phyloP scores from a whole-genome alignment of 2,113 vertebrate genomes.

The Oryzias celebensis region DNA sequence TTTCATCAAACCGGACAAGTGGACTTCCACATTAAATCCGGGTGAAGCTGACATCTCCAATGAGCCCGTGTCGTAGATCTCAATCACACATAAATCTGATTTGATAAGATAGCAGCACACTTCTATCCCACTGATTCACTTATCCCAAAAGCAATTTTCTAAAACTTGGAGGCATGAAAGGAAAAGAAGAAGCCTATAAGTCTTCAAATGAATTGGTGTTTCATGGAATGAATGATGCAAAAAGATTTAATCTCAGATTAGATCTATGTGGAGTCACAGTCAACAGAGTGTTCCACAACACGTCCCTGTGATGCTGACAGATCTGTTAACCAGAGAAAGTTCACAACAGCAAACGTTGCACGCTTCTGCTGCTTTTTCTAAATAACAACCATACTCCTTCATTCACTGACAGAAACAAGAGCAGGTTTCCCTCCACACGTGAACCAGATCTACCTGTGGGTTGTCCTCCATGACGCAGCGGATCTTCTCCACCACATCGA shows the following conservation, averaged over 20 bases:
- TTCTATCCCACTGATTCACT: background rate
- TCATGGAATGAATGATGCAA: constrained; percentile 25
- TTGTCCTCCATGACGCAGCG: constrained; percentile 95
- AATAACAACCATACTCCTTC: background rate
- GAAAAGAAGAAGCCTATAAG: constrained; percentile 6
- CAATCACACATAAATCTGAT: background rate
- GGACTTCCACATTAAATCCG: background rate
- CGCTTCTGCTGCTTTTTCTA: background rate
- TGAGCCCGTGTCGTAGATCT: background rate
- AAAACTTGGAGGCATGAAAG: background rate
- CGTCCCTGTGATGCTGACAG: constrained; percentile 6
- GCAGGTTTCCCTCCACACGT: too few species aligned
- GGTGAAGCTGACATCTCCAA: background rate
- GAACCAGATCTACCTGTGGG: constrained; percentile 78
- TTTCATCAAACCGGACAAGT: too few species aligned
- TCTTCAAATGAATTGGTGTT: constrained; percentile 15
- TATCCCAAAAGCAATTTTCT: constrained; percentile 1
- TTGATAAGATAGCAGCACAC: background rate
- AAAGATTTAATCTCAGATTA: constrained; percentile 28
- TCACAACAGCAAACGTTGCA: constrained; percentile 6
- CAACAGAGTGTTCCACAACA: constrained; percentile 25
- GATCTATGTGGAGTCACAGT: constrained; percentile 10
- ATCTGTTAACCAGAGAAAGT: constrained; percentile 13
- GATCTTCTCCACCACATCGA: constrained; percentile 95
- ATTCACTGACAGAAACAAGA: background rate